Evolutionary conservation across 1,140 invertebrate species (phyloP), one percentile per base, ranked within the genome.

Genomic region (Sogatella furcifera): DNA sequence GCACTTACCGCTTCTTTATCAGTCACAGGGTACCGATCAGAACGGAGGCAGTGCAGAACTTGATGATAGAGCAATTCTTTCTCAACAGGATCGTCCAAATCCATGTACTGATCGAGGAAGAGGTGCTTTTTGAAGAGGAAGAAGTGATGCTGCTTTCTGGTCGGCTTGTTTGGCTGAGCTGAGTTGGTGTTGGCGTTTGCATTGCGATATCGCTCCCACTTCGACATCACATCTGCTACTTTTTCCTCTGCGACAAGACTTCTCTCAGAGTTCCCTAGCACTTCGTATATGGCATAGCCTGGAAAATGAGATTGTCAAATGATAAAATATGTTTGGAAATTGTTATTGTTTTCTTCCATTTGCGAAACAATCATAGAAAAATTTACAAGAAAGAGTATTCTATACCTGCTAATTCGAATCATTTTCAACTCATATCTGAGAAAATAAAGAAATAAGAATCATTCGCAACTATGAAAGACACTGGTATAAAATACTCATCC

Each of bases 61-160:
- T 98, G 95, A 76, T 97, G 92, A 74, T 96, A 96, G n/a, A 98
- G 72, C 21, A 98, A 76, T 74, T 97, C 93, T 73, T 96, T 95
- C 74, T 97, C 95, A 1, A 97, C 91, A 0, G 87, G 86, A 75
- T 94, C 90, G 57, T 83, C 84, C 64, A 85, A 76, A 73, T 90
- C 90, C 72, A 92, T 86, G 70, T 82, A 95, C 62, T 83, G 84
- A 76, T 86, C 90, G 66, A 89, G 81, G 76, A 97, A 95, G 53
- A 98, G 74, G 68, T 96, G 92, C 78, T 98, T 98, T 77, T 97
- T 90, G 69, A 91, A 88, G 22, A 92, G 76, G 70, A 92, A 88
- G 60, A 87, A 83, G 67, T 78, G 80, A 68, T 73, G 78, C 52
- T 66, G 69, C 55, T 69, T 68, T 4, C 66, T 59, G 13, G 72